Conservation (phyloP, 2,888 invertebrate species). For the Drosophila kuntzei region DNA sequence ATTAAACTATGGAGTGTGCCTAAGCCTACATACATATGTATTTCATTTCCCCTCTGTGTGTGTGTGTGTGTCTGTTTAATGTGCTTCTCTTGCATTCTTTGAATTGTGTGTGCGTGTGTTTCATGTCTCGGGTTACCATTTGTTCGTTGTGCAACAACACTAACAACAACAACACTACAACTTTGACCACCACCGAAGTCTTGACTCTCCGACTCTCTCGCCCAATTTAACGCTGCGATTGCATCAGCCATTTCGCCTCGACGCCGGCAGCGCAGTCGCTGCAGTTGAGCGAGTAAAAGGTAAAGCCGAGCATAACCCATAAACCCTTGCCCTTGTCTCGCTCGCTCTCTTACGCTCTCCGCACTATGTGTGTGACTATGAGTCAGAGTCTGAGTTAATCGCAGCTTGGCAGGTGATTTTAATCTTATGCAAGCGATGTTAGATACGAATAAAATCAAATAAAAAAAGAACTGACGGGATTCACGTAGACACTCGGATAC, state of each 20-base stretch:
- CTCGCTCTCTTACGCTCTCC: constrained; percentile 2
- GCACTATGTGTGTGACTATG: constrained; percentile 18
- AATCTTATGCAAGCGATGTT: constrained; percentile 21
- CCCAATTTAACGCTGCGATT: constrained; percentile 65
- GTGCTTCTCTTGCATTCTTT: constrained; percentile 64
- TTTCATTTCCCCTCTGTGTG: too few species aligned
- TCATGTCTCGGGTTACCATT: constrained; percentile 46
- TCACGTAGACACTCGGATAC: constrained; percentile 27
- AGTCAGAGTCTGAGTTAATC: constrained; percentile 35
- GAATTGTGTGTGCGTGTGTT: constrained; percentile 13
- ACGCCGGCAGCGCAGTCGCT: constrained; percentile 33
- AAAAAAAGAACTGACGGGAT: constrained; percentile 16
- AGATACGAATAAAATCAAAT: constrained; percentile 1
- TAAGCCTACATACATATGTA: constrained; percentile 9
- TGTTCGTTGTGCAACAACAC: constrained; percentile 66
- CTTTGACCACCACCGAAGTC: constrained; percentile 44
- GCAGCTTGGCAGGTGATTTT: constrained; percentile 30
- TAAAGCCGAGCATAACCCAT: constrained; percentile 46
- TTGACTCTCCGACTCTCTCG: constrained; percentile 51
- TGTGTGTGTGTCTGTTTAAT: constrained; percentile 34
- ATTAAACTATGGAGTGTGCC: constrained; percentile 56
- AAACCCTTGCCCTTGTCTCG: constrained; percentile 52
- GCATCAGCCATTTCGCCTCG: constrained; percentile 74
- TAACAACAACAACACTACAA: constrained; percentile 20
- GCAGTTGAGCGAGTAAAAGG: constrained; percentile 30